Evolutionary conservation across 2,113 vertebrate species (phyloP).

Genomic region (Emberiza fucata): DNA sequence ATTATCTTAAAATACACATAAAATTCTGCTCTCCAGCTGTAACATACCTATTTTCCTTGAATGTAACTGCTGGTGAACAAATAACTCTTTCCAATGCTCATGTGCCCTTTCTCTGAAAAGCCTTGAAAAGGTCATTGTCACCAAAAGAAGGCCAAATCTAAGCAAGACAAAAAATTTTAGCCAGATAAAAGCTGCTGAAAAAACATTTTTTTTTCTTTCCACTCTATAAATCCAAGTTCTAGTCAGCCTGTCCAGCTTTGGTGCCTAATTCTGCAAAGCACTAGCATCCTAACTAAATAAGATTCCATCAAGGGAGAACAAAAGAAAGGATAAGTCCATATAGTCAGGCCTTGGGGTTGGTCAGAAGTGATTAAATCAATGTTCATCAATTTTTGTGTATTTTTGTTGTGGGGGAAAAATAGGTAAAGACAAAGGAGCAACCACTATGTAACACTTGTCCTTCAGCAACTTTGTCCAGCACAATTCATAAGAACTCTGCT

Average conservation of each 20-base stretch:
- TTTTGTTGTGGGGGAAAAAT: neutral
- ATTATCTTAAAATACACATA: neutral
- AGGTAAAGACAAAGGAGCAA: neutral
- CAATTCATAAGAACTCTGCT: neutral
- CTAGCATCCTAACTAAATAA: neutral
- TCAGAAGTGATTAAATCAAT: neutral
- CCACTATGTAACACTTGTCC: rapidly evolving
- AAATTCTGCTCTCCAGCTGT: neutral
- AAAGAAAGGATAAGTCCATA: neutral
- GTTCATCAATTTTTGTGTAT: neutral
- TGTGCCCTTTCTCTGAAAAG: neutral
- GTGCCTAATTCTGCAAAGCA: neutral
- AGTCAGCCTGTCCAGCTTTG: neutral
- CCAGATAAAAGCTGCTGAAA: neutral
- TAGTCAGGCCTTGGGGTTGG: no score
- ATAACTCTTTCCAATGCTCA: neutral
- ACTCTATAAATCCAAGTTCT: neutral
- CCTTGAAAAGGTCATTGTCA: neutral
- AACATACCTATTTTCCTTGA: neutral
- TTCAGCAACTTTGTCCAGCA: neutral
- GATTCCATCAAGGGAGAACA: rapidly evolving
- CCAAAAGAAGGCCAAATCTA: neutral
- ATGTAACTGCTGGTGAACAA: neutral
- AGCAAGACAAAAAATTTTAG: neutral
- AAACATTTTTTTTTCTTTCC: neutral